Evolutionary conservation across 2,797 vertebrate genomes (phyloP), one percentile per base, ranked within the genome.

Genomic region (Sebastolobus altivelis): DNA sequence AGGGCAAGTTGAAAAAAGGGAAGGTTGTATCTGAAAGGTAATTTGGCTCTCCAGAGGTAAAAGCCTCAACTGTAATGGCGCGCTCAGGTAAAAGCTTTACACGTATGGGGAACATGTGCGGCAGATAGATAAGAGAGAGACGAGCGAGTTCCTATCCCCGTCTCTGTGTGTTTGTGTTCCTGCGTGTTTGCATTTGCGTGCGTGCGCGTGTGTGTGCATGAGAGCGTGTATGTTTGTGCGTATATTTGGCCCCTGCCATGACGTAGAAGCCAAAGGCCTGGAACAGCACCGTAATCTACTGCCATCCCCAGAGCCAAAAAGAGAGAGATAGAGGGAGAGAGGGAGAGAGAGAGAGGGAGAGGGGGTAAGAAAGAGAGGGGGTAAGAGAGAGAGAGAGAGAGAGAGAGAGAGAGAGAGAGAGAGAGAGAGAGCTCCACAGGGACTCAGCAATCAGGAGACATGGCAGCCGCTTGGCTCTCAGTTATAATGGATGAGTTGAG

Each of bases 31-130:
- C 85, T 88, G 90, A 93, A 92, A 94, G 91, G 94, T 94, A 94
- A 95, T 95, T 94, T 93, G 88, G 89, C 92, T 93, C 92, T 91
- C 80, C 69, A 87, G 90, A 90, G 92, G 91, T 93, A 93, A 92
- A 94, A 94, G 91, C 89, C 86, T 91, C 87, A 76, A 82, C 88
- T 92, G 87, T 93, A 93, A 92, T 93, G 87, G 90, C 83, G 79
- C 62, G 82, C 90, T 85, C 94, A 94, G 93, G 94, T 95, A 94
- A 92, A 93, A 93, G 92, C 93, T 91, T 90, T 92, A 92, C 93
- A 94, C 91, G 72, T 94, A 91, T 90, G 91, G 89, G 90, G 80
- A 94, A 94, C 94, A 95, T 95, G 95, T 96, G 95, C 94, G 68
- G 89, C 83, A 84, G 89, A 89, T 86, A 95, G 95, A 96, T 96